phyloP scores from a whole-genome alignment of 2,113 vertebrate species.

The Chunga burmeisteri region DNA sequence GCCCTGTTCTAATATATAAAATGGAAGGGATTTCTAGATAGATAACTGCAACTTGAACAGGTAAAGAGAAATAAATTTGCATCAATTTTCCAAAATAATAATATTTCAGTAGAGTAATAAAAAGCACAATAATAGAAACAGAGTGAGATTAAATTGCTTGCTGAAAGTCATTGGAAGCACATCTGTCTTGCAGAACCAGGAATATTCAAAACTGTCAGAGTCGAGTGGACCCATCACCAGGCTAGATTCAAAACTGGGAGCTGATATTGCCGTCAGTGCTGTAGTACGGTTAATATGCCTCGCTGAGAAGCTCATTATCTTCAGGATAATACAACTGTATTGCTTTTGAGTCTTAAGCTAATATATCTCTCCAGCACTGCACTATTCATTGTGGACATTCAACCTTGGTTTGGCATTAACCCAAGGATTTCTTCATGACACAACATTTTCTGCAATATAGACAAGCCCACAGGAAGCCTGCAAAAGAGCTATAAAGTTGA shows the following conservation, averaged over 20 bases:
- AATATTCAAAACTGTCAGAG: not conserved
- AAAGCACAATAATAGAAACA: not conserved
- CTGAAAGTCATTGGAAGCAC: not conserved
- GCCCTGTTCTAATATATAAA: not conserved
- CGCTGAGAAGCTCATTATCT: not conserved
- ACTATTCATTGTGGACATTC: not conserved
- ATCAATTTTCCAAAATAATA: not conserved
- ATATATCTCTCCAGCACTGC: not conserved
- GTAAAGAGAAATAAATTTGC: not conserved
- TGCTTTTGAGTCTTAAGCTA: not conserved
- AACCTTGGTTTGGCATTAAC: not conserved
- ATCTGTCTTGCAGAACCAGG: not conserved
- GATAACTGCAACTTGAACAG: not conserved
- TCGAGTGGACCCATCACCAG: not conserved
- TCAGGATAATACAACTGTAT: not conserved
- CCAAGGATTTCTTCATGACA: not conserved
- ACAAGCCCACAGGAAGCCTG: not conserved
- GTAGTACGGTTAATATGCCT: not conserved
- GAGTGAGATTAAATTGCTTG: not conserved
- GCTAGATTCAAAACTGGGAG: not conserved
- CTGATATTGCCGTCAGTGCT: not conserved
- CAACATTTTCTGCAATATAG: not conserved
- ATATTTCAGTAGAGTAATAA: not conserved
- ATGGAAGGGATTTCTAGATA: not conserved
- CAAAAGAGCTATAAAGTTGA: not conserved